Evolutionary conservation across 2,888 invertebrate genomes (phyloP), one percentile per base, ranked within the genome.

Genomic region (Drosophila conformis): DNA sequence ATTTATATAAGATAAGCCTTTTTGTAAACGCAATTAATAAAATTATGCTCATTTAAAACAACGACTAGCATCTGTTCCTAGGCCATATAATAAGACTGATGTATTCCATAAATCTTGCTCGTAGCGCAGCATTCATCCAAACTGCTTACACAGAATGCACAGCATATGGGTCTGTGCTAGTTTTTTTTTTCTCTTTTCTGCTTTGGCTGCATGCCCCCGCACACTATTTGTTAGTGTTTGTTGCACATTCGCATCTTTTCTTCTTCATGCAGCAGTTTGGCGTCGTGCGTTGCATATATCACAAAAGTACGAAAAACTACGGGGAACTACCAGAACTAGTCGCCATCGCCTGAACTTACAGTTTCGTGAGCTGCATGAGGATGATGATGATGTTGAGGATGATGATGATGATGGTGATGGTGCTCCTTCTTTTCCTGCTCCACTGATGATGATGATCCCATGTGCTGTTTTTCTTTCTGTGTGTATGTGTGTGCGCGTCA

Each of bases 221-320:
- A 59, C 49, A 49, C 83, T 75, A 80, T 87, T 85, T 85, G 81
- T 77, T 65, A 69, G 72, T 67, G 73, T 76, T 79, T 76, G 51
- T 74, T 58, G 53, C 56, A 78, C 76, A 72, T 72, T 72, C 63
- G 53, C 33, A 46, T 35, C 58, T 58, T 62, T 68, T 40, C 64
- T 35, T 40, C 52, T 51, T 76, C 61, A 71, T 57, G 70, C 36
- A 46, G 25, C 25, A 36, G 18, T 25, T 70, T 68, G 78, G 46
- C 69, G 87, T 82, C 87, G 73, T 87, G 84, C 87, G 82, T 80
- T 74, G 84, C 85, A 85, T 89, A 89, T 82, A 84, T 89, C 85
- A 89, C 82, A 80, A 67, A 66, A 62, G 62, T 68, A 15, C 21
- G 48, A 57, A 61, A 61, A 74, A 65, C 68, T 56, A 46, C 48